A percentile compares a stretch with the other conserved stretches of the same genome.
Conservation (phyloP, 2,797 vertebrate genomes). For the Rhabdomys pumilio region DNA sequence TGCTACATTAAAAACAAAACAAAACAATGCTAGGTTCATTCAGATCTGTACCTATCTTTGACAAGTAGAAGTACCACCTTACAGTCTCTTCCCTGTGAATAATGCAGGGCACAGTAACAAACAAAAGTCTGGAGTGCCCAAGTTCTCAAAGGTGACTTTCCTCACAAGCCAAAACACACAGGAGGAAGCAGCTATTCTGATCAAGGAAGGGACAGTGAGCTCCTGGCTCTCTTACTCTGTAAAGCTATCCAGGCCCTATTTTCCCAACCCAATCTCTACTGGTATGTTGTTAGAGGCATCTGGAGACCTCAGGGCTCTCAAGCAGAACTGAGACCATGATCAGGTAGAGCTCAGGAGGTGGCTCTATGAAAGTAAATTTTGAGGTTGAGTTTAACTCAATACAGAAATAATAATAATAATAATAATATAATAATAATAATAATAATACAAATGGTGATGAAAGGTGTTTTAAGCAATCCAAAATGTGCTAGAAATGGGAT, state of each 20-base stretch:
- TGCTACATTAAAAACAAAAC: neutral
- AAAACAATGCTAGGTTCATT: neutral
- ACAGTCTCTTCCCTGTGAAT: neutral
- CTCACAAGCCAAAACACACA: constrained; percentile 10
- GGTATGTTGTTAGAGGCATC: neutral
- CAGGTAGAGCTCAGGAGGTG: neutral
- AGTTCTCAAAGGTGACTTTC: neutral
- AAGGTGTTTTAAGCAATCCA: neutral
- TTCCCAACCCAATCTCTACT: neutral
- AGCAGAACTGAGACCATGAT: neutral
- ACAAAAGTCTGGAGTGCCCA: neutral
- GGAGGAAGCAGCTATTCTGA: neutral
- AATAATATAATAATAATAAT: too few relatives aligned
- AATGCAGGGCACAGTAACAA: neutral
- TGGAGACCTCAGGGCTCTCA: neutral
- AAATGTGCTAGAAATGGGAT: neutral
- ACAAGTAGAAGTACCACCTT: neutral
- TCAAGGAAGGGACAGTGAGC: neutral
- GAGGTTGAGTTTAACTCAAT: neutral
- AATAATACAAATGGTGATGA: neutral
- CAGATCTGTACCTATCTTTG: neutral
- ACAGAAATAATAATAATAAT: too few relatives aligned
- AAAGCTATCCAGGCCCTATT: neutral
- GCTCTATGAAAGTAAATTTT: neutral
- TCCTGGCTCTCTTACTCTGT: neutral